Conservation (phyloP, 2,113 vertebrate genomes). For the Dipodomys ordii region DNA sequence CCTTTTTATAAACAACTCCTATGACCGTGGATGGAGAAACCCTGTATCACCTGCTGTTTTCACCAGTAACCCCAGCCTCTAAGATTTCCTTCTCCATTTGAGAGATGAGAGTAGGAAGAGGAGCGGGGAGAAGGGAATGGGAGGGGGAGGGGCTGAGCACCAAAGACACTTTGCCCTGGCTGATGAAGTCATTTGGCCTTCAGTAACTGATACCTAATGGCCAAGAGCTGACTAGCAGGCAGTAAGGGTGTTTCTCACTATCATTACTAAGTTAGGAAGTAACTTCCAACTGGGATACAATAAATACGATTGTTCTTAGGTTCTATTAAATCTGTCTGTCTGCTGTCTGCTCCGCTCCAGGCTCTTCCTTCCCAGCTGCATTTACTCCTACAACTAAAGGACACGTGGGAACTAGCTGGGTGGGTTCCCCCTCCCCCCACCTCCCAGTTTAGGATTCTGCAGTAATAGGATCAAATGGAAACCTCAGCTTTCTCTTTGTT, state of each 20-base stretch:
- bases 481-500: background rate
- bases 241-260: background rate
- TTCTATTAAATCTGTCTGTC: constrained; percentile 20
- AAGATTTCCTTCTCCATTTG: constrained; percentile 51
- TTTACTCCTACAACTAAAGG: background rate
- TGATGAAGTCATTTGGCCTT: constrained; percentile 67
- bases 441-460: background rate
- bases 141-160: background rate
- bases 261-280: constrained; percentile 55
- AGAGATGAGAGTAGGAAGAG: constrained; percentile 21
- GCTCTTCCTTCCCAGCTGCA: background rate
- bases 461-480: background rate
- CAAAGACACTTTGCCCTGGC: constrained; percentile 54
- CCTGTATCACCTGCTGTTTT: constrained; percentile 9
- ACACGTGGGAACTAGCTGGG: background rate
- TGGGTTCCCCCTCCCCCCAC: background rate
- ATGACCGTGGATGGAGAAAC: constrained; percentile 32
- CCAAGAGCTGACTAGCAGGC: background rate
- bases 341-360: background rate
- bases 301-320: constrained; percentile 21
- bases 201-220: constrained; percentile 65
- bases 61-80: background rate
- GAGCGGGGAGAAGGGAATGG: background rate
- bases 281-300: constrained; percentile 30
- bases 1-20: constrained; percentile 6